A percentile compares a stretch with the other conserved stretches of the same genome.
Conservation (phyloP, 1,140 invertebrate species). For the Leptinotarsa lineolata region DNA sequence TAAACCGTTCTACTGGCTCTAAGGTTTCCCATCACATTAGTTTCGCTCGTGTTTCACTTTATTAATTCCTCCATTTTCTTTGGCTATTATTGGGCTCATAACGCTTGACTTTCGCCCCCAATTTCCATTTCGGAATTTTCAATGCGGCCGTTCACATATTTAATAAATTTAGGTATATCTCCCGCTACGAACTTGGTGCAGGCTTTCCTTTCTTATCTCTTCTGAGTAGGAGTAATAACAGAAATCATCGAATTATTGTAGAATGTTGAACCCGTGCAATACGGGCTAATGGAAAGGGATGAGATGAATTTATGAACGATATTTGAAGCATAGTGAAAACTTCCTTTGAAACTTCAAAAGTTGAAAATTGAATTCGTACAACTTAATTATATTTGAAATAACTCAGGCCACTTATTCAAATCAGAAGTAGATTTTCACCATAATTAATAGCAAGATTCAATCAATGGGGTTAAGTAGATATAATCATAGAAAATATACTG, state of each 20-base stretch:
- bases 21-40: conserved; percentile 35
- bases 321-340: no score
- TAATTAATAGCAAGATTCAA: no score
- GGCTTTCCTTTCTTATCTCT: conserved; percentile 1
- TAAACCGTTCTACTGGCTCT: conserved; percentile 2
- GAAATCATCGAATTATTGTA: conserved; percentile 12
- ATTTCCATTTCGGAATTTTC: conserved; percentile 28
- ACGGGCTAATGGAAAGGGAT: background rate
- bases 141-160: conserved; percentile 28
- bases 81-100: conserved; percentile 26
- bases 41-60: conserved; percentile 40
- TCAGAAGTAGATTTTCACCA: no score
- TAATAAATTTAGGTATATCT: conserved; percentile 25
- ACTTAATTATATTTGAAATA: no score
- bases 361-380: no score
- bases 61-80: conserved; percentile 44
- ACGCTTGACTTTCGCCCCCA: conserved; percentile 24
- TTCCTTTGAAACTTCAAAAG: no score
- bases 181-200: background rate
- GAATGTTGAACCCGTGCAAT: conserved; percentile 5
- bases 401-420: no score
- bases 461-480: no score
- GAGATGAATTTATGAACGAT: background rate
- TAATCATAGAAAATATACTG: no score
- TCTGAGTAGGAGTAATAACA: conserved; percentile 10